Percentiles rank a stretch among this genome's conserved stretches.
Conservation (phyloP, 2,888 invertebrate genomes). For the Ecdyonurus torrentis region DNA sequence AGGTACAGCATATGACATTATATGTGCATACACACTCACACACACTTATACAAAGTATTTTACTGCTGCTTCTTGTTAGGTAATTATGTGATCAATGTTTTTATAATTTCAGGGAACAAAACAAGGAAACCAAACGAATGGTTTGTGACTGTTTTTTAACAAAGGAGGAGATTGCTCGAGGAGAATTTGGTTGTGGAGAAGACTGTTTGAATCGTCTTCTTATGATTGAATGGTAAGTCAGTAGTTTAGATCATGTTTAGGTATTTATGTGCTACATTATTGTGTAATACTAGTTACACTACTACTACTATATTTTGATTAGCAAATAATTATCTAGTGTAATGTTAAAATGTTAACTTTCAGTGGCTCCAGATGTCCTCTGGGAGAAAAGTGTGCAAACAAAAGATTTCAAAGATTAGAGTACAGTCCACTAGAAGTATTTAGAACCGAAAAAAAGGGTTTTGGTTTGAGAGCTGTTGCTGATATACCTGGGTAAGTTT, state of each 20-base stretch:
- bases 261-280: too few species aligned
- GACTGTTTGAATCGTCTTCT: constrained; percentile 91
- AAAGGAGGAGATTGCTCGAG: constrained; percentile 68
- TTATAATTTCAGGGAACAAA: constrained; percentile 37
- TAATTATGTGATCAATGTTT: background rate
- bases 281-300: too few species aligned
- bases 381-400: constrained; percentile 83
- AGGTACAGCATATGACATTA: constrained; percentile 30
- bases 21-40: too few species aligned
- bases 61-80: background rate
- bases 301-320: too few species aligned
- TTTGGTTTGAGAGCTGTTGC: constrained; percentile 71
- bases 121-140: constrained; percentile 86
- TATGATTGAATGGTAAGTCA: constrained; percentile 88
- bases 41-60: too few species aligned
- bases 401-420: constrained; percentile 80
- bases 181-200: constrained; percentile 80
- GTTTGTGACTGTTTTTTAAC: constrained; percentile 87
- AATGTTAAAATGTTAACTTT: constrained; percentile 20
- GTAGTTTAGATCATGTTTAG: too few species aligned
- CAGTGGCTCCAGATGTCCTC: constrained; percentile 79
- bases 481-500: constrained; percentile 53
- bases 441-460: constrained; percentile 80
- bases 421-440: constrained; percentile 63
- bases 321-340: too few species aligned